A percentile compares a stretch with the other conserved stretches of the same genome.
These are phyloP conservation scores for Caenorhabditis afra DNA, from an alignment of 2,888 invertebrate species.

Conservation along the genomic window DNA sequence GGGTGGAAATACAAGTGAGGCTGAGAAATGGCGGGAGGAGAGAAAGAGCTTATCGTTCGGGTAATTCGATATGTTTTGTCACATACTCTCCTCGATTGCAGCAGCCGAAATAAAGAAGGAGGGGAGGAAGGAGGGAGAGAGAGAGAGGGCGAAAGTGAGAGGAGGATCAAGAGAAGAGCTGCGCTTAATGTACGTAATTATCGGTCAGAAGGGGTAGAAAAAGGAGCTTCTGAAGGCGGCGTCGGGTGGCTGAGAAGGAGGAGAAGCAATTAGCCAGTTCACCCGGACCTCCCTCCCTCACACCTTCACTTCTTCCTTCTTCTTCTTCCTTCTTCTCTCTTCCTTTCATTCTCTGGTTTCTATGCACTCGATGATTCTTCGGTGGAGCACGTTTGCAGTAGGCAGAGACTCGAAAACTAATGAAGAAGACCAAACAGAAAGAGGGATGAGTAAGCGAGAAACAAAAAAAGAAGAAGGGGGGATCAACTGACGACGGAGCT, in stretches of 20 bases:
- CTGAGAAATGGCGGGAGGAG: slow-evolving; percentile 13
- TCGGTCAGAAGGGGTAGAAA: slow-evolving; percentile 5
- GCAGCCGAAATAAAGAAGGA: slow-evolving; percentile 20
- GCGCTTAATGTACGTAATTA: slow-evolving; percentile 58
- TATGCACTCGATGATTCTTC: background rate
- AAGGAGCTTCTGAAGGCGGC: background rate
- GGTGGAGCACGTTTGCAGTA: too few relatives aligned
- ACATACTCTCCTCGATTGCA: slow-evolving; percentile 54
- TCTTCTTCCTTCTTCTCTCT: slow-evolving; percentile 1
- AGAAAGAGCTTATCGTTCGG: slow-evolving; percentile 50
- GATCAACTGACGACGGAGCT: too few relatives aligned
- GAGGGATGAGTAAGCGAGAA: too few relatives aligned
- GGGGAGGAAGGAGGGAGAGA: slow-evolving; percentile 9
- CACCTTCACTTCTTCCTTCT: background rate
- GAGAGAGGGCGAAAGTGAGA: slow-evolving; percentile 8
- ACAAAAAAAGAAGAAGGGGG: too few relatives aligned
- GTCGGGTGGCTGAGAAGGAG: background rate
- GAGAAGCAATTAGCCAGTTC: slow-evolving; percentile 32
- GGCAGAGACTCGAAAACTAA: background rate
- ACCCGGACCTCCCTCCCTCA: slow-evolving; percentile 23
- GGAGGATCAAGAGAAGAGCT: slow-evolving; percentile 12
- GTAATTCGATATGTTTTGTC: slow-evolving; percentile 61
- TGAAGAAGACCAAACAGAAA: background rate
- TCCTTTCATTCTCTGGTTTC: background rate
- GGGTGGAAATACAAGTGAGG: slow-evolving; percentile 11